Evolutionary conservation across 2,888 invertebrate species (phyloP).

Genomic region (Mantis religiosa): DNA sequence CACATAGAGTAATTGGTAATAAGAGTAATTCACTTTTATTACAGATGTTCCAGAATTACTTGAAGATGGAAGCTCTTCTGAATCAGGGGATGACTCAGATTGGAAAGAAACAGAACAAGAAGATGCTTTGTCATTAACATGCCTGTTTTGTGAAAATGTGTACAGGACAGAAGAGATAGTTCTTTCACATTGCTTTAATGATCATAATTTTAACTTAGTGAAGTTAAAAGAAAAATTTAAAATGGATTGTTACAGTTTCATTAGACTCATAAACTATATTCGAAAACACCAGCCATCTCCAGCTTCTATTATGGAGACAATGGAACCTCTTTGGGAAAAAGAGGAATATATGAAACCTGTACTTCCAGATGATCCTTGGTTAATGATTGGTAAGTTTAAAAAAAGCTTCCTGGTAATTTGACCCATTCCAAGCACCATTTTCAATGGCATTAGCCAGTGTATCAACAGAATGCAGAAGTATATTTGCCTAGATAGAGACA

Average conservation of each 20-base stretch:
- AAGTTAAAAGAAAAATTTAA: constrained; percentile 62
- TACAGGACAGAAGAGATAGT: constrained; percentile 60
- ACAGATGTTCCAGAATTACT: constrained; percentile 23
- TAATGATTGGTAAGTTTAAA: constrained; percentile 66
- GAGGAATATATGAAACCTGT: constrained; percentile 76
- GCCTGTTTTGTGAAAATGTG: constrained; percentile 68
- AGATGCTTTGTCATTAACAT: constrained; percentile 50
- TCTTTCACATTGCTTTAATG: constrained; percentile 60
- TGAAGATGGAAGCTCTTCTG: background rate
- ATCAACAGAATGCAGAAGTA: too few relatives aligned
- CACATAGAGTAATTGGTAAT: too few relatives aligned
- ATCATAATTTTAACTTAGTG: constrained; percentile 63
- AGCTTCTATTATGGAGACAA: constrained; percentile 50
- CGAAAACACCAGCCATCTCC: constrained; percentile 58
- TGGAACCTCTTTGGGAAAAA: constrained; percentile 63
- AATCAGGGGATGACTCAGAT: constrained; percentile 23
- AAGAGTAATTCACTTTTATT: background rate
- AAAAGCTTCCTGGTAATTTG: background rate
- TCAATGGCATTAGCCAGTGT: too few relatives aligned
- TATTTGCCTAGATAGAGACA: too few relatives aligned
- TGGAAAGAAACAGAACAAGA: constrained; percentile 36
- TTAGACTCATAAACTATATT: constrained; percentile 70
- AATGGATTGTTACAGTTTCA: constrained; percentile 69
- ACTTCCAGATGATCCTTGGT: constrained; percentile 69
- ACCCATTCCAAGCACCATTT: too few relatives aligned